Percentiles rank a stretch among this genome's conserved stretches.
phyloP scores from a whole-genome alignment of 1,140 invertebrate genomes.

The Alviniconcha marisindica region DNA sequence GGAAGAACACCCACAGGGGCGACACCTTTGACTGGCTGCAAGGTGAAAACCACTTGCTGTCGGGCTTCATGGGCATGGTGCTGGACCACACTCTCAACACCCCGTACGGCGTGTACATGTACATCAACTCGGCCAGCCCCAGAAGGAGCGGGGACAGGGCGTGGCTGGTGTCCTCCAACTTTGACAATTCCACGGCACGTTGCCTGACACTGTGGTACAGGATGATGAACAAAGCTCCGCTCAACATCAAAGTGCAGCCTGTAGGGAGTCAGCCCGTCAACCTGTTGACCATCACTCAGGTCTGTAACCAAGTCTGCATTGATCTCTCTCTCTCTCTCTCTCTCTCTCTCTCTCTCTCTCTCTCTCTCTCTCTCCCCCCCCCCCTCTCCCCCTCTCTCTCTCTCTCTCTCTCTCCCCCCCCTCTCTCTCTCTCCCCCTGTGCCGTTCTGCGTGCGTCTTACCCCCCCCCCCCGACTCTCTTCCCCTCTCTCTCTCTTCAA shows the following conservation, averaged over 20 bases:
- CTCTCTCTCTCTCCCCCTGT: too few relatives aligned
- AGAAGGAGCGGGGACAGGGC: conserved; percentile 62
- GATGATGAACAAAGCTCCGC: conserved; percentile 85
- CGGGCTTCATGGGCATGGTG: conserved; percentile 37
- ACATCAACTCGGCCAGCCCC: conserved; percentile 69
- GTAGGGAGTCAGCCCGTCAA: neutral
- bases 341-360: neutral
- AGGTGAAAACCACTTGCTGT: conserved; percentile 51
- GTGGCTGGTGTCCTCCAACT: conserved; percentile 57
- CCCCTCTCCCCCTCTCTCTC: neutral
- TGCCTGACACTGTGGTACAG: conserved; percentile 83
- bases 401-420: too few relatives aligned
- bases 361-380: neutral
- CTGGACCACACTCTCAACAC: conserved; percentile 72
- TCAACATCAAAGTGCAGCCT: conserved; percentile 84
- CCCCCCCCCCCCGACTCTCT: too few relatives aligned
- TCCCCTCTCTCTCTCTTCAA: too few relatives aligned
- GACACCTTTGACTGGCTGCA: conserved; percentile 71
- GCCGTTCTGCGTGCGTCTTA: too few relatives aligned
- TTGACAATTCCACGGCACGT: conserved; percentile 52
- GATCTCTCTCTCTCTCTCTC: neutral
- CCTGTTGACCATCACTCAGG: neutral
- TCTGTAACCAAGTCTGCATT: too few relatives aligned
- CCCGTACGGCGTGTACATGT: conserved; percentile 69
- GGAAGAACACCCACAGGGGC: conserved; percentile 58